Conservation (phyloP, 2,113 vertebrate genomes). For the Campylomormyrus tamandua region DNA sequence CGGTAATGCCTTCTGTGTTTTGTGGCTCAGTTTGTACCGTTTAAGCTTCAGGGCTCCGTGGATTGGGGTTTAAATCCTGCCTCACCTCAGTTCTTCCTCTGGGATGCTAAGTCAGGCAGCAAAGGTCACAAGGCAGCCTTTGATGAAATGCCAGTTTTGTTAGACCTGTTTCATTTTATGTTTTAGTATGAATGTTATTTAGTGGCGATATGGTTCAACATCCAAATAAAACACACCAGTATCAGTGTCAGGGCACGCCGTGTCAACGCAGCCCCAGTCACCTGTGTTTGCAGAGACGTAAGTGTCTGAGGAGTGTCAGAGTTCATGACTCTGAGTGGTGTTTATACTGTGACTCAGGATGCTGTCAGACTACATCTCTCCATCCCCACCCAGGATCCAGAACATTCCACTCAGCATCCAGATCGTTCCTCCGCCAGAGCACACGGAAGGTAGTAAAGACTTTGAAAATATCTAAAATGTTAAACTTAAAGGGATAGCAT, state of each 20-base stretch:
- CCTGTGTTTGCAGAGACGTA: background rate
- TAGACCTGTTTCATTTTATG: background rate
- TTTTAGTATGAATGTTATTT: background rate
- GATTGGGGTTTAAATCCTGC: background rate
- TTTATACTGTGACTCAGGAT: background rate
- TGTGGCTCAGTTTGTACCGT: background rate
- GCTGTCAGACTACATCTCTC: background rate
- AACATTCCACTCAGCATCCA: background rate
- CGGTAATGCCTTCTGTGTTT: background rate
- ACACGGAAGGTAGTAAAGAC: background rate
- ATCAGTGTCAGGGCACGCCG: background rate
- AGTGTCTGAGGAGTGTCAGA: background rate
- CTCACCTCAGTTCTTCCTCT: background rate
- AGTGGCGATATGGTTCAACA: background rate
- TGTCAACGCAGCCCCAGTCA: background rate
- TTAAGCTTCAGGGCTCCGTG: background rate
- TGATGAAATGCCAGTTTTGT: background rate
- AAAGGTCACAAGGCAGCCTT: background rate
- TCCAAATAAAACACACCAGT: background rate
- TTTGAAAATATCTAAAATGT: background rate
- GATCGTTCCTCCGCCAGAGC: background rate
- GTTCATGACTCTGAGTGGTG: background rate
- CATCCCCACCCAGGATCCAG: background rate
- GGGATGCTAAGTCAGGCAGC: background rate
- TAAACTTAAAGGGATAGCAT: background rate